phyloP scores from a whole-genome alignment of 1,140 invertebrate species.

The Heliconius eleuchia region DNA sequence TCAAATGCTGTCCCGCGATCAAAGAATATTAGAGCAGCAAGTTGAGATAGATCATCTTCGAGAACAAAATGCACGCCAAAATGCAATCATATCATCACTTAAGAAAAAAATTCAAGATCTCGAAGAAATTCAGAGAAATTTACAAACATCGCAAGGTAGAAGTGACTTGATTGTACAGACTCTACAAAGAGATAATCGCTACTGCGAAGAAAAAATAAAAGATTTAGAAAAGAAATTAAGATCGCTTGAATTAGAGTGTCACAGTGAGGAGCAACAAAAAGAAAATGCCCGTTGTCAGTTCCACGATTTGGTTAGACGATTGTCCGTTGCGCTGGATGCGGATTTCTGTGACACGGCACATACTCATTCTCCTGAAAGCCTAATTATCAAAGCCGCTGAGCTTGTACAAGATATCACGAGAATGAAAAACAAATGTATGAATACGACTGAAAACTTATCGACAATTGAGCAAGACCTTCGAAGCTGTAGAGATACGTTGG shows the following conservation, averaged over 20 bases:
- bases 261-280: slow-evolving; percentile 86
- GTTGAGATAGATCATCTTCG: slow-evolving; percentile 87
- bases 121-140: slow-evolving; percentile 87
- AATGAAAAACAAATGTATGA: slow-evolving; percentile 82
- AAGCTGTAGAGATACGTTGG: slow-evolving; percentile 84
- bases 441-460: slow-evolving; percentile 83
- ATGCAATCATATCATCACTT: slow-evolving; percentile 88
- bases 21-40: slow-evolving; percentile 85
- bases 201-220: slow-evolving; percentile 88
- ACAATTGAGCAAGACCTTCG: slow-evolving; percentile 85
- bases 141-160: slow-evolving; percentile 84
- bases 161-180: slow-evolving; percentile 87
- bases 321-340: slow-evolving; percentile 85
- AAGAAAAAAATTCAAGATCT: slow-evolving; percentile 90
- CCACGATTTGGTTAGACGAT: slow-evolving; percentile 86
- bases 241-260: slow-evolving; percentile 86
- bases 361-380: slow-evolving; percentile 83
- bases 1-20: slow-evolving; percentile 84
- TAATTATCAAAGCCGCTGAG: slow-evolving; percentile 87
- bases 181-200: slow-evolving; percentile 87
- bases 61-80: slow-evolving; percentile 90
- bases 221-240: slow-evolving; percentile 88
- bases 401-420: slow-evolving; percentile 85
- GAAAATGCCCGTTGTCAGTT: slow-evolving; percentile 84
- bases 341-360: slow-evolving; percentile 85